Evolutionary conservation across 2,113 vertebrate genomes (phyloP).

Genomic region (Sylvietta virens): DNA sequence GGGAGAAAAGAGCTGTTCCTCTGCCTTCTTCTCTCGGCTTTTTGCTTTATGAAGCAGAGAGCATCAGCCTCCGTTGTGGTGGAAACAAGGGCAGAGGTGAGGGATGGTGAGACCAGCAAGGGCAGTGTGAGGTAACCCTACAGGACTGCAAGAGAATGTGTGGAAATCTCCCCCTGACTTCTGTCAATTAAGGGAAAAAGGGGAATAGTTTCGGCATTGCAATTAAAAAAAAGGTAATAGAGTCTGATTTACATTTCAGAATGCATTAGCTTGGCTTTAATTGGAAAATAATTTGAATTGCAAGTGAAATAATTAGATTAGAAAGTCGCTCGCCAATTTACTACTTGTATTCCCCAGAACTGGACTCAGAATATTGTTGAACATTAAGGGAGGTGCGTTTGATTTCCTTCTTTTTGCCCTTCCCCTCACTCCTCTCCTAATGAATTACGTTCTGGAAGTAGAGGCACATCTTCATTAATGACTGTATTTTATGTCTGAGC

Average conservation of each 20-base stretch:
- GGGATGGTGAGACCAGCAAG: neutral
- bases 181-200: constrained; percentile 47
- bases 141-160: neutral
- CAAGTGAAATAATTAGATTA: constrained; percentile 71
- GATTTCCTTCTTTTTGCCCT: neutral
- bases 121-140: neutral
- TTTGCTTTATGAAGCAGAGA: neutral
- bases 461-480: constrained; percentile 6
- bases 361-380: constrained; percentile 19
- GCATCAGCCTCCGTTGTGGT: fast-evolving
- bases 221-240: constrained; percentile 63
- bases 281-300: constrained; percentile 72
- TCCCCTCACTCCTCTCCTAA: neutral
- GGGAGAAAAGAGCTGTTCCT: neutral
- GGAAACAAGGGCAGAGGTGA: neutral
- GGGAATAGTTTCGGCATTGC: constrained; percentile 32
- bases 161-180: constrained; percentile 22
- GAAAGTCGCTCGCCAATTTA: constrained; percentile 62
- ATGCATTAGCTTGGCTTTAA: constrained; percentile 67
- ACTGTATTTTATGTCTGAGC: neutral
- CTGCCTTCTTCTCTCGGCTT: neutral
- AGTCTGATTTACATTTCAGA: constrained; percentile 70
- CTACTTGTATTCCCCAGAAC: constrained; percentile 26
- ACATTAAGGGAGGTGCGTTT: neutral
- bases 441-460: neutral